Evolutionary conservation across 2,113 vertebrate genomes (phyloP).

Genomic region (Pampusana beccarii): DNA sequence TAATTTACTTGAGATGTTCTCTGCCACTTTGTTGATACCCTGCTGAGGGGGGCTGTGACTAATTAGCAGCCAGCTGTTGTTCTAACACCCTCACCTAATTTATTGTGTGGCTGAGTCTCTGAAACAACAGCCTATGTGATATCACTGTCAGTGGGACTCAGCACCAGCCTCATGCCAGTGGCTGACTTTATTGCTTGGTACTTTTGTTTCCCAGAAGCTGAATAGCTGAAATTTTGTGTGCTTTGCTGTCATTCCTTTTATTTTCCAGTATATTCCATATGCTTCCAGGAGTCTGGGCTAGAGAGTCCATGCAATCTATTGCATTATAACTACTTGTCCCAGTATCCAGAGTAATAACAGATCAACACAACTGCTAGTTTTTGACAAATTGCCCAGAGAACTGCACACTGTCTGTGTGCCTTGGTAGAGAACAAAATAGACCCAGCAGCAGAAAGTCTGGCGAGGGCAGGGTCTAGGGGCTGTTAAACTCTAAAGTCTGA

Average conservation of each 20-base stretch:
- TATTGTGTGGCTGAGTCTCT: slow-evolving; percentile 30
- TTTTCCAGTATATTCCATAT: not conserved
- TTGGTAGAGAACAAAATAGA: not conserved
- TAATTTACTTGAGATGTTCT: slow-evolving; percentile 68
- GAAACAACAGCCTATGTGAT: slow-evolving; percentile 18
- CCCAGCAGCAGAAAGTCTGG: not conserved
- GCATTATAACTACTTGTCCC: not conserved
- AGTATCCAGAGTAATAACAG: not conserved
- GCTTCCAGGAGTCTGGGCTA: not conserved
- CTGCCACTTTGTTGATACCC: slow-evolving; percentile 28
- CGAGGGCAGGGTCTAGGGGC: not conserved
- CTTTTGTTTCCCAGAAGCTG: not conserved
- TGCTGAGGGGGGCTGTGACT: slow-evolving; percentile 59
- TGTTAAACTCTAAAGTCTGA: not conserved
- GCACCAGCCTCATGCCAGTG: not conserved
- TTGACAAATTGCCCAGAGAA: not conserved
- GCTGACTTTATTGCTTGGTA: not conserved
- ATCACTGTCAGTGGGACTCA: not conserved
- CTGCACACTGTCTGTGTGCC: not conserved
- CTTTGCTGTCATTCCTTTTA: not conserved
- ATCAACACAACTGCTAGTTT: not conserved
- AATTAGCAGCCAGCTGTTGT: slow-evolving; percentile 67
- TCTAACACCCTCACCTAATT: slow-evolving; percentile 50
- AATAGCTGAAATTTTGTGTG: not conserved
- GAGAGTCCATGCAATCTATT: not conserved